These are phyloP conservation scores for Epicauta chinensis DNA, from an alignment of 1,140 invertebrate species.

Conservation along the genomic window DNA sequence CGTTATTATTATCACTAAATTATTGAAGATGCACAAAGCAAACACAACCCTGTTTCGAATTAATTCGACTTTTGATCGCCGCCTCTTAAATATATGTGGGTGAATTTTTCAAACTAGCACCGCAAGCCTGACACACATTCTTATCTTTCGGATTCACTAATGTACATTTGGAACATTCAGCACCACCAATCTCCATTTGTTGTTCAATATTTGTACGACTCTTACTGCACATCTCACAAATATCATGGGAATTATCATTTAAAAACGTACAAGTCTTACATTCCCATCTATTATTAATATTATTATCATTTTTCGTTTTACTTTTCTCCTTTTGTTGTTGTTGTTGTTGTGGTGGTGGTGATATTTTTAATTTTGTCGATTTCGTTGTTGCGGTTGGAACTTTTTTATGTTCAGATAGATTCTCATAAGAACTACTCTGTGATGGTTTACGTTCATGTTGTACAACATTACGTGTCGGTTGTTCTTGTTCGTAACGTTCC, in stretches of 20 bases:
- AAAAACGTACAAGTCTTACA: conserved; percentile 67
- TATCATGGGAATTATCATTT: conserved; percentile 50
- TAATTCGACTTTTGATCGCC: not conserved
- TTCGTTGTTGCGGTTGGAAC: not conserved
- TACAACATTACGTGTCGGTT: conserved; percentile 41
- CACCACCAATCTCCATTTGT: conserved; percentile 65
- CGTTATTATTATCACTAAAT: not conserved
- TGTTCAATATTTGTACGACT: conserved; percentile 55
- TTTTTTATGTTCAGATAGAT: conserved; percentile 14
- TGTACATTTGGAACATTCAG: conserved; percentile 72
- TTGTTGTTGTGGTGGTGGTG: conserved; percentile 8
- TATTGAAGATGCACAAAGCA: not conserved
- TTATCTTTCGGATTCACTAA: conserved; percentile 68
- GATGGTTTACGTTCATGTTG: conserved; percentile 20
- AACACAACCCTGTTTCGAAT: conserved; percentile 7
- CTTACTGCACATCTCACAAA: conserved; percentile 76
- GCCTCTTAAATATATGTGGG: conserved; percentile 59
- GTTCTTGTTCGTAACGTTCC: conserved; percentile 46
- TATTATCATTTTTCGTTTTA: not conserved
- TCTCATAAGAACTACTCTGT: conserved; percentile 33
- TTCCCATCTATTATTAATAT: conserved; percentile 49
- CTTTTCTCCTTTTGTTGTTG: conserved; percentile 8
- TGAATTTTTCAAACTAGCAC: conserved; percentile 61
- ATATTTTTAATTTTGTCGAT: conserved; percentile 1
- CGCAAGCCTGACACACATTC: conserved; percentile 61